Percentiles rank a stretch among this genome's conserved stretches.
phyloP scores from a whole-genome alignment of 2,888 invertebrate genomes.

The Lithophane semibrunnea region DNA sequence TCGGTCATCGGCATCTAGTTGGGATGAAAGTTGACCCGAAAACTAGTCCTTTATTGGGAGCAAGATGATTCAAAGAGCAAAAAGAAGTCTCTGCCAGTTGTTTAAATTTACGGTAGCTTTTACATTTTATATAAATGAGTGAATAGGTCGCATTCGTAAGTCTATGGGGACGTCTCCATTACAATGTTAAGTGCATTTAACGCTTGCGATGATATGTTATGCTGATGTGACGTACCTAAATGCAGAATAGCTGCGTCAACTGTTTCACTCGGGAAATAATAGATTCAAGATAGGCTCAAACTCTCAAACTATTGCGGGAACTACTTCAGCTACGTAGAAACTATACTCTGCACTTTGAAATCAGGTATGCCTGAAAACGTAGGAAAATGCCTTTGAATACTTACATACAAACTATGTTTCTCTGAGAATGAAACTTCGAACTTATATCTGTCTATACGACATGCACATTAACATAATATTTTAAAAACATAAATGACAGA shows the following conservation, averaged over 20 bases:
- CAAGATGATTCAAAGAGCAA: not conserved
- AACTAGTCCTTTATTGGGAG: not conserved
- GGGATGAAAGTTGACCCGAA: not conserved
- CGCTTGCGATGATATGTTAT: not conserved
- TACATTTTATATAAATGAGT: not conserved
- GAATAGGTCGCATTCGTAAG: not conserved
- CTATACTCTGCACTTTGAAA: not conserved
- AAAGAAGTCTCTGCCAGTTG: not conserved
- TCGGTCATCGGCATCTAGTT: not conserved
- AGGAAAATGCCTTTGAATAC: not conserved
- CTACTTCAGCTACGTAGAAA: not conserved
- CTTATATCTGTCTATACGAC: conserved; percentile 4
- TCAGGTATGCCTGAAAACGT: not conserved
- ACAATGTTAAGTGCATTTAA: conserved; percentile 8
- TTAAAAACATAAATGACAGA: conserved; percentile 57
- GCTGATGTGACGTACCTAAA: not conserved
- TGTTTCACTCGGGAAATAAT: not conserved
- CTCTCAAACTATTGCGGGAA: not conserved
- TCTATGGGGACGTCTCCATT: not conserved
- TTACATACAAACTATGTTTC: not conserved
- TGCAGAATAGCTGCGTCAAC: not conserved
- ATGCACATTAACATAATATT: conserved; percentile 48
- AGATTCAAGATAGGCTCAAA: not conserved
- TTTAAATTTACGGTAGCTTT: not conserved
- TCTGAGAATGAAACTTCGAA: conserved; percentile 31